Percentiles rank a stretch among this genome's conserved stretches.
phyloP scores from a whole-genome alignment of 2,113 vertebrate species.

The Scomber japonicus region DNA sequence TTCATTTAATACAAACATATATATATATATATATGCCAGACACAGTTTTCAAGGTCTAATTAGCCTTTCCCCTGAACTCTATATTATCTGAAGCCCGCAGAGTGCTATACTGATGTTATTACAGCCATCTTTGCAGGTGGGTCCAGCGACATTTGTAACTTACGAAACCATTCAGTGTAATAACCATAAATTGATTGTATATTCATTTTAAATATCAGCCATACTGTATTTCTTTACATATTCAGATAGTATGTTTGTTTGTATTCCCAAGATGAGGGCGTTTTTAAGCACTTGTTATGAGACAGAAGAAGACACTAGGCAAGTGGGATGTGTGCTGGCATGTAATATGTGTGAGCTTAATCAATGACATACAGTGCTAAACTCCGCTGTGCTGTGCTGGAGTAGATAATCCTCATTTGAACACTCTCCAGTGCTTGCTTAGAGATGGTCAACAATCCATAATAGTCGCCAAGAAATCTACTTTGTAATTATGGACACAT shows the following conservation, averaged over 20 bases:
- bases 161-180: too few species aligned
- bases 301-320: constrained; percentile 38
- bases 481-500: constrained; percentile 76
- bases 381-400: constrained; percentile 65
- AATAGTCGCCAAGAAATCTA: constrained; percentile 71
- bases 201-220: not conserved
- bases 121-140: too few species aligned
- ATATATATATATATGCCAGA: too few species aligned
- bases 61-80: not conserved
- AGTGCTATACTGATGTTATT: not conserved
- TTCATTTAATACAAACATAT: not conserved
- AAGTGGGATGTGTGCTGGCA: constrained; percentile 65
- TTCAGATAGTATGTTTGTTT: constrained; percentile 4
- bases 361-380: constrained; percentile 77
- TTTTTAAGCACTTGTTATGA: constrained; percentile 37
- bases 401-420: constrained; percentile 78
- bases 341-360: constrained; percentile 63
- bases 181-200: not conserved
- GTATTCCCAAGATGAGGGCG: constrained; percentile 15
- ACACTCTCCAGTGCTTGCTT: constrained; percentile 66
- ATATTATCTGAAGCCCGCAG: not conserved
- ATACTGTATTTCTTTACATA: constrained; percentile 1
- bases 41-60: not conserved
- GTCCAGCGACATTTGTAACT: too few species aligned
- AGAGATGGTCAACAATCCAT: constrained; percentile 77